phyloP scores from a whole-genome alignment of 1,140 invertebrate genomes.

The Drosophila fuyamai region DNA sequence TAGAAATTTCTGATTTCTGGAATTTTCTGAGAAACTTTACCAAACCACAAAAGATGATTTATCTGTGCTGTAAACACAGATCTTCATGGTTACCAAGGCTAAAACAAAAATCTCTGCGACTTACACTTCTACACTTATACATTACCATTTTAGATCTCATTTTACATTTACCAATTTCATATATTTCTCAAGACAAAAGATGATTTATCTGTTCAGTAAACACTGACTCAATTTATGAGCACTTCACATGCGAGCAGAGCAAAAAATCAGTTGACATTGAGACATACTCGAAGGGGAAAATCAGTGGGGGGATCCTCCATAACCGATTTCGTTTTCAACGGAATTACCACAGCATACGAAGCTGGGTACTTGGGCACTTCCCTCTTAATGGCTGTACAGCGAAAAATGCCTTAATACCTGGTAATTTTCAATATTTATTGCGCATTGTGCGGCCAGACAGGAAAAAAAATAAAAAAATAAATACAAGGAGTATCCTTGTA shows the following conservation, averaged over 20 bases:
- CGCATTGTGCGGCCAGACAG: constrained; percentile 41
- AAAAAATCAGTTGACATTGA: constrained; percentile 55
- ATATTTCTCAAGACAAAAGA: constrained; percentile 33
- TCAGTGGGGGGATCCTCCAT: constrained; percentile 14
- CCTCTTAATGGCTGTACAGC: constrained; percentile 38
- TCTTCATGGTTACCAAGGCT: constrained; percentile 17
- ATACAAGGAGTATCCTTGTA: constrained; percentile 36
- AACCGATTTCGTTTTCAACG: constrained; percentile 56
- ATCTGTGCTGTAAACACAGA: background rate
- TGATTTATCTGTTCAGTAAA: constrained; percentile 40
- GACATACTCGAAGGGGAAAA: constrained; percentile 7
- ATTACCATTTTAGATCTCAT: background rate
- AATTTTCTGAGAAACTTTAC: background rate
- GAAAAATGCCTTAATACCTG: constrained; percentile 52
- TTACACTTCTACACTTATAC: background rate
- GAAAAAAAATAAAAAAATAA: background rate
- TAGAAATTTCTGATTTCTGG: background rate
- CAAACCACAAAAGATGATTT: background rate
- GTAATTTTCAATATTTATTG: constrained; percentile 76
- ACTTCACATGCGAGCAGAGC: constrained; percentile 55
- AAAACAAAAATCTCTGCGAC: constrained; percentile 23
- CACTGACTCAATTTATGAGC: constrained; percentile 61
- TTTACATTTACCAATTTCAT: constrained; percentile 14
- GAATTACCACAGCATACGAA: constrained; percentile 47
- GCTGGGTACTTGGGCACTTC: constrained; percentile 27